A percentile compares a stretch with the other conserved stretches of the same genome.
Evolutionary conservation across 2,113 vertebrate genomes (phyloP).

Genomic region (Nannospalax galili): DNA sequence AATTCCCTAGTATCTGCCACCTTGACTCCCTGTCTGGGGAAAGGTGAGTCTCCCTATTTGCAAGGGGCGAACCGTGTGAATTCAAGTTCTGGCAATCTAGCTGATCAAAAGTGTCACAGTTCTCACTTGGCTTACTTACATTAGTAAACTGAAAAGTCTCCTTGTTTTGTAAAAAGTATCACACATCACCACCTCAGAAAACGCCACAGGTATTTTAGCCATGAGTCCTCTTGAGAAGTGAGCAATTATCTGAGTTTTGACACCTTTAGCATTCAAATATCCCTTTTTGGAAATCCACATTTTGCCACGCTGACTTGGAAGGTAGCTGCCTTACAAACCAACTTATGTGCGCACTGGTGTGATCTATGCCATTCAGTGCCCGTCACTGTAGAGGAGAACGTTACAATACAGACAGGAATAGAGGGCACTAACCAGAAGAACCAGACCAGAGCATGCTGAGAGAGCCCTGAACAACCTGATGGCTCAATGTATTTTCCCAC

Average conservation of each 20-base stretch:
- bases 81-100: too few species aligned
- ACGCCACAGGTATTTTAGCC: neutral
- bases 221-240: neutral
- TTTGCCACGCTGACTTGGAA: neutral
- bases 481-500: rapidly evolving
- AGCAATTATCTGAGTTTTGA: neutral
- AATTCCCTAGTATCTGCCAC: neutral
- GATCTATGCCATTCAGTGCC: too few species aligned
- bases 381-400: neutral
- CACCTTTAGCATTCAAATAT: too few species aligned
- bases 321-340: neutral
- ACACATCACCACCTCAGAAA: neutral
- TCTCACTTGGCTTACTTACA: neutral
- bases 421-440: neutral
- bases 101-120: too few species aligned
- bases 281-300: neutral
- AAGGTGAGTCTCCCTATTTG: too few species aligned
- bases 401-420: neutral
- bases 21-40: too few species aligned
- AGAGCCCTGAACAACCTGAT: neutral
- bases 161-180: neutral
- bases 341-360: too few species aligned
- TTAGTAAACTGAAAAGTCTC: neutral
- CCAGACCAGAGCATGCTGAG: neutral
- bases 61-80: too few species aligned